A percentile compares a stretch with the other conserved stretches of the same genome.
phyloP scores from a whole-genome alignment of 1,140 invertebrate species.

The Charaxes varanes region DNA sequence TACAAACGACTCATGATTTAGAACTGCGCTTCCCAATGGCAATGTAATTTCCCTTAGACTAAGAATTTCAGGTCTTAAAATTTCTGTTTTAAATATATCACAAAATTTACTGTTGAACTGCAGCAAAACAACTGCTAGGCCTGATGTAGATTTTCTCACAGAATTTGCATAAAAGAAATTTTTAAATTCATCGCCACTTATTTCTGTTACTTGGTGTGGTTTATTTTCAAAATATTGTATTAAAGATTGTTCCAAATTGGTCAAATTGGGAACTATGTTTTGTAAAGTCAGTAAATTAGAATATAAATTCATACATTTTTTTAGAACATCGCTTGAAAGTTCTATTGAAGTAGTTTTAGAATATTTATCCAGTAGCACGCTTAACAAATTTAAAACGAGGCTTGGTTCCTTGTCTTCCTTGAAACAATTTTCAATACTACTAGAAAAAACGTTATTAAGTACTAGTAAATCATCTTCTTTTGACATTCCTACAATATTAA shows the following conservation, averaged over 20 bases:
- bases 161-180: conserved; percentile 59
- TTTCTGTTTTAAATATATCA: conserved; percentile 60
- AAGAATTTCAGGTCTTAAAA: conserved; percentile 53
- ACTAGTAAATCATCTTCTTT: conserved; percentile 45
- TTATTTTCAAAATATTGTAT: conserved; percentile 75
- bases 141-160: conserved; percentile 69
- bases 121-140: conserved; percentile 69
- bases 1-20: conserved; percentile 53
- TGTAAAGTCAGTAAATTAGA: conserved; percentile 44
- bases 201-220: conserved; percentile 70
- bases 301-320: conserved; percentile 50
- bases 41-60: conserved; percentile 76
- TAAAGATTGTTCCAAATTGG: conserved; percentile 72
- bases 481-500: conserved; percentile 47
- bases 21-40: conserved; percentile 70
- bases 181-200: conserved; percentile 71
- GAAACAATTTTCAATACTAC: conserved; percentile 37
- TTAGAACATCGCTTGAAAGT: conserved; percentile 35
- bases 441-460: conserved; percentile 47
- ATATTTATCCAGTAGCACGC: conserved; percentile 52
- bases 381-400: conserved; percentile 51
- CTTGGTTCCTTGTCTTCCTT: conserved; percentile 65
- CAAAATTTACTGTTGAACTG: conserved; percentile 64
- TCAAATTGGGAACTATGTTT: conserved; percentile 60
- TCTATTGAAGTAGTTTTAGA: conserved; percentile 38